Evolutionary conservation across 2,113 vertebrate genomes (phyloP).

Genomic region (Vanacampus margaritifer): DNA sequence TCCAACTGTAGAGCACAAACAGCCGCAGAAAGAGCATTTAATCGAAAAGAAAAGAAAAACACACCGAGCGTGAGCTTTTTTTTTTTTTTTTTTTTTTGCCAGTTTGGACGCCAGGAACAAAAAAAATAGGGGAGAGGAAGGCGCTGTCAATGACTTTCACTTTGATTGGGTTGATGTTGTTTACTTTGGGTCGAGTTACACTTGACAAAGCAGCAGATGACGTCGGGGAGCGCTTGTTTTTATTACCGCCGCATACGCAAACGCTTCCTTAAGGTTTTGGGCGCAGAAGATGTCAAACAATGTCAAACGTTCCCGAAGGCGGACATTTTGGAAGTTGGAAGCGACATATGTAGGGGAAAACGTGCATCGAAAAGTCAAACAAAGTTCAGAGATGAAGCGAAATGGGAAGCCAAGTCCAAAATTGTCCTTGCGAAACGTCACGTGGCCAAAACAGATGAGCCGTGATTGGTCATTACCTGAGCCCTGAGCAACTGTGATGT

Average conservation of each 20-base stretch:
- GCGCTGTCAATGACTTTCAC: slow-evolving; percentile 58
- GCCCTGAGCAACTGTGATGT: too few species aligned
- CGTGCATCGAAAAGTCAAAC: not conserved
- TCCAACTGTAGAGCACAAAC: slow-evolving; percentile 74
- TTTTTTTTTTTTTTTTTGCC: slow-evolving; percentile 39
- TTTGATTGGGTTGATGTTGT: slow-evolving; percentile 62
- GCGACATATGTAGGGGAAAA: too few species aligned
- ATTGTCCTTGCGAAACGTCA: too few species aligned
- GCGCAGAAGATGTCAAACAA: not conserved
- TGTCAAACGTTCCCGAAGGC: not conserved
- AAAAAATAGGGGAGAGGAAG: slow-evolving; percentile 36
- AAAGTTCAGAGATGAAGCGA: not conserved
- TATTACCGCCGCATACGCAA: slow-evolving; percentile 49
- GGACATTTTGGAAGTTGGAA: not conserved
- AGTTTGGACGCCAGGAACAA: slow-evolving; percentile 67
- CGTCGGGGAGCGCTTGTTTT: slow-evolving; percentile 54
- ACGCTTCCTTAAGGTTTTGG: slow-evolving; percentile 27
- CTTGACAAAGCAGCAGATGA: slow-evolving; percentile 58
- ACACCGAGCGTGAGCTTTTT: slow-evolving; percentile 61
- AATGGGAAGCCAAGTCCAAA: too few species aligned
- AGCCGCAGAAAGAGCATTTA: slow-evolving; percentile 78
- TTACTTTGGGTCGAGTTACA: slow-evolving; percentile 63
- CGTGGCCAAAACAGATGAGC: too few species aligned
- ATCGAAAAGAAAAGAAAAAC: slow-evolving; percentile 72
- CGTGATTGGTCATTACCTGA: too few species aligned